phyloP scores from a whole-genome alignment of 1,140 invertebrate genomes.

The Ceratoteleas bidentatus region DNA sequence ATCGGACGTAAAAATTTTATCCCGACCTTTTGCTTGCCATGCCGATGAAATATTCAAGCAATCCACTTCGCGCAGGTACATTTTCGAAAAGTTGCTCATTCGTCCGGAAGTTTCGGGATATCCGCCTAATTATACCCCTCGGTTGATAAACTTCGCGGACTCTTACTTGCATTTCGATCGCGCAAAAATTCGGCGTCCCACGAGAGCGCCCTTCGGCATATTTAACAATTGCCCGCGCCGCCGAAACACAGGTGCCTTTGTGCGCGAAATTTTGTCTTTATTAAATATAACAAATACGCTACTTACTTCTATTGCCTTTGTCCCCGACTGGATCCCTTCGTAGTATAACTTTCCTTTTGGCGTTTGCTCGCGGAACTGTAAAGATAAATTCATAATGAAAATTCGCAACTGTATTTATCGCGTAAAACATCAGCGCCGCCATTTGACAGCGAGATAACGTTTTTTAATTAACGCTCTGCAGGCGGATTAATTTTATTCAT shows the following conservation, averaged over 20 bases:
- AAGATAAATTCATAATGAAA: slow-evolving; percentile 41
- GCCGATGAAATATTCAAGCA: slow-evolving; percentile 32
- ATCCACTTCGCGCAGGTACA: slow-evolving; percentile 9
- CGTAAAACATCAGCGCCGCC: no score
- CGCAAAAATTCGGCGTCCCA: not conserved
- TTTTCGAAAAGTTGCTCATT: slow-evolving; percentile 15
- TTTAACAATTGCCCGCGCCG: slow-evolving; percentile 18
- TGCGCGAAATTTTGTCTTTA: slow-evolving; percentile 10
- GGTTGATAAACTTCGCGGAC: slow-evolving; percentile 14
- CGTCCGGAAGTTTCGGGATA: slow-evolving; percentile 11
- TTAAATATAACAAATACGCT: slow-evolving; percentile 50
- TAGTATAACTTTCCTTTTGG: slow-evolving; percentile 88
- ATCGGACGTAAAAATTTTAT: slow-evolving; percentile 29
- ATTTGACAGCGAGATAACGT: no score
- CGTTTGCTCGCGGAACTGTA: slow-evolving; percentile 84
- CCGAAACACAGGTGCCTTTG: slow-evolving; percentile 7
- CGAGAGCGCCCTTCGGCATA: not conserved
- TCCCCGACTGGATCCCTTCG: slow-evolving; percentile 88
- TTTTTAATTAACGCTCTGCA: no score
- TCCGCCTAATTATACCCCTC: slow-evolving; percentile 32
- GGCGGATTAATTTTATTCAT: no score
- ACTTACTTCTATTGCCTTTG: slow-evolving; percentile 93
- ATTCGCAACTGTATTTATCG: not conserved
- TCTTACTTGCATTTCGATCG: slow-evolving; percentile 6
- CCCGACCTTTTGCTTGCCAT: not conserved